Base-by-base conservation (phyloP, 2,113 vertebrate species). In the Etheostoma cragini region DNA sequence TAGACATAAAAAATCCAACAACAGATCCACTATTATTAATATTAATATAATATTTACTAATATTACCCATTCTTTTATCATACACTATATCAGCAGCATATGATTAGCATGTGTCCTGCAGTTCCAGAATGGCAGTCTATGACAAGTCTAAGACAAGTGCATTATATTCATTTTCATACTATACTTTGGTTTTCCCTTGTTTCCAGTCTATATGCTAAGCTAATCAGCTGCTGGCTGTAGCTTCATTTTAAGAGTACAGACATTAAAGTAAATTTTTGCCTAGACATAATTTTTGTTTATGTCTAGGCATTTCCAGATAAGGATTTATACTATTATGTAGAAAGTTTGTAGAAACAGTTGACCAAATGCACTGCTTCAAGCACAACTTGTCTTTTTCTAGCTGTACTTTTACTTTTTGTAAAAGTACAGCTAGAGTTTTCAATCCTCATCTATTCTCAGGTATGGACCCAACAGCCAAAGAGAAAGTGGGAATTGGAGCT, bases 401-500 rank as follows among this genome's bases (percentile, higher is more conserved):
- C n/a, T n/a, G n/a, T n/a, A n/a, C n/a, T n/a, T n/a, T n/a, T n/a
- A n/a, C n/a, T n/a, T n/a, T n/a, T n/a, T n/a, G n/a, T n/a, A n/a
- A 58, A 76, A 78, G 62, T 33, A 19, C 54, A 64, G 13, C 19
- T 21, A 30, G 13, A 38, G 16, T 49, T 68, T 45, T 58, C 60
- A 72, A 82, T 81, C 50, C 19, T 69, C n/a, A 5, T 68, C 21
- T 69, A 2, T 71, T 69, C 68, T 72, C 78, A 84, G 79, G 75
- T 67, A 30, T 74, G 58, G 63, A 49, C 15, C n/a, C n/a, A 50
- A 72, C 61, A 74, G 21, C 35, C 19, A 42, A 65, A 78, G 74
- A 60, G 26, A 84, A 63, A 76, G 70, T 50, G 82, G 76, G 81
- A 87, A 66, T 62, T 47, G 76, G 45, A 35, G 58, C 16, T 71